Evolutionary conservation across 2,797 vertebrate species (phyloP), one percentile per base, ranked within the genome.

Genomic region (Miichthys miiuy): DNA sequence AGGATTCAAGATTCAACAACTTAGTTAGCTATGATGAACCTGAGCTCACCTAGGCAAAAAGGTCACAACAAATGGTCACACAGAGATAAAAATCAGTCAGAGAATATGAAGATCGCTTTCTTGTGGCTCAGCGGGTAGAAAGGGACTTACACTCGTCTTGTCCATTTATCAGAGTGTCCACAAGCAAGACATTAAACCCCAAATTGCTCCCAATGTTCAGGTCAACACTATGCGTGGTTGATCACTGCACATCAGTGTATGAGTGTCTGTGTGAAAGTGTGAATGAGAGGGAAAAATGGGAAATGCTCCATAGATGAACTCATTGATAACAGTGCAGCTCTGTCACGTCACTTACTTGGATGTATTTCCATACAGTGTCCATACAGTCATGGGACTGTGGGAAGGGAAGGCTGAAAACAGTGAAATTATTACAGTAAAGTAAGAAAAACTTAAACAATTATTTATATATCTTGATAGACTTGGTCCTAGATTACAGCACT

Each of bases 1-100:
- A 58, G 17, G 69, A 57, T 58, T 72, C 27, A 69, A 60, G 64
- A 58, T 42, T n/a, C 14, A 42, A 11, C 20, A 68, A 21, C 23
- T 68, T 25, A 4, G 17, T 14, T 44, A 55, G 8, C 8, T 9
- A 63, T 58, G 5, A 38, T 8, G 11, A 51, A 61, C 4, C 18
- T 68, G 8, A 6, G 14, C 2, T 66, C 30, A 23, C 30, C 48
- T 7, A 34, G 17, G 70, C 38, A 63, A 47, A 77, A 60, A 34
- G 7, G 20, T 34, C 14, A 17, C 57, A 56, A 67, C 3, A 54
- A 34, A 66, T 21, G 3, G 4, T 41, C 13, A 51, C 25, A 18
- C 6, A 11, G 11, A 42, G 55, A 55, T 11, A 27, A 46, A 46
- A 61, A 17, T 2, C 44, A 54, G 52, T 30, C n/a, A 46, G 56